Conservation (phyloP, 2,888 invertebrate genomes). For the Petrophora chlorosata region DNA sequence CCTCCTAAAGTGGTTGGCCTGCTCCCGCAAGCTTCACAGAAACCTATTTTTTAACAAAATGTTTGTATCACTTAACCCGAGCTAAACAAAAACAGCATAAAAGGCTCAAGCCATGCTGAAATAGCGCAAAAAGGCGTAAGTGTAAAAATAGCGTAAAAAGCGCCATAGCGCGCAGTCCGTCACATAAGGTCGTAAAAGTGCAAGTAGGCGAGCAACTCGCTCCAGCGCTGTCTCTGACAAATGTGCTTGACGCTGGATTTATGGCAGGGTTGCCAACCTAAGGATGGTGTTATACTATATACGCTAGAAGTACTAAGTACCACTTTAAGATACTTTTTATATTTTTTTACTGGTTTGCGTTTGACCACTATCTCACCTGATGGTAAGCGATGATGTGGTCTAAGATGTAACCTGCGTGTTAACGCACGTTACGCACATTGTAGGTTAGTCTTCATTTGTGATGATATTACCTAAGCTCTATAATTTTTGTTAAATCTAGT, state of each 20-base stretch:
- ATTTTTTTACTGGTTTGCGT: background rate
- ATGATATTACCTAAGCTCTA: no score
- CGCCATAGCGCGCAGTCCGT: constrained; percentile 33
- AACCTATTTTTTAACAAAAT: no score
- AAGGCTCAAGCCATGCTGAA: background rate
- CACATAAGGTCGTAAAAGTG: constrained; percentile 57
- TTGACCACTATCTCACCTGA: no score
- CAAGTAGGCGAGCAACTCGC: constrained; percentile 39
- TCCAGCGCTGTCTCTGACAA: constrained; percentile 55
- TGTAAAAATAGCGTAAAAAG: constrained; percentile 24
- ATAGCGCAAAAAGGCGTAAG: constrained; percentile 4
- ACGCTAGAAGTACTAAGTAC: background rate
- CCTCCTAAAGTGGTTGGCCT: no score
- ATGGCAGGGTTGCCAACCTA: constrained; percentile 45
- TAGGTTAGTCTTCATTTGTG: no score
- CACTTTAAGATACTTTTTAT: background rate
- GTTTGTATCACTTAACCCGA: no score
- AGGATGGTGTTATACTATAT: background rate
- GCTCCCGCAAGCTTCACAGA: no score
- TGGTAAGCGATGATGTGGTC: no score
- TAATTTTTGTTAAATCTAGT: no score
- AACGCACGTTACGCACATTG: no score
- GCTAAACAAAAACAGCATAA: background rate
- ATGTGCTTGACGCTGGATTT: constrained; percentile 50
- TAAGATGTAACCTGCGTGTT: no score